Evolutionary conservation across 2,797 vertebrate genomes (phyloP), one percentile per base, ranked within the genome.

Genomic region (Myotis pilosus): DNA sequence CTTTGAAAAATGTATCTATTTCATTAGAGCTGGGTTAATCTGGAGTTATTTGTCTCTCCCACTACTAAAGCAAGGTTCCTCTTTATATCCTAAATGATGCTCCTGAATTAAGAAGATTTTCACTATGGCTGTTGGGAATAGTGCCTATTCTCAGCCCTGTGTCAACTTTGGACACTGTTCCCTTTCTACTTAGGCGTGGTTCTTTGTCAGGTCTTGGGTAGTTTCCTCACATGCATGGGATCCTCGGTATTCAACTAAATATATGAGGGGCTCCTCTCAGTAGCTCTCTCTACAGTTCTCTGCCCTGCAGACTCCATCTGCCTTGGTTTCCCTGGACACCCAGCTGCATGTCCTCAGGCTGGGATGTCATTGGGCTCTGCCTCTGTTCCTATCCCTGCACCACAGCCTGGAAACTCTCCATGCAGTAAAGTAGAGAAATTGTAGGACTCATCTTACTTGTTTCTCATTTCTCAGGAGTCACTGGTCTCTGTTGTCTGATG

Each of bases 331-430:
- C 15, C 30, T 55, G 19, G 85, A 25, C 28, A 33, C n/a, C 30
- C 10, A 81, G 11, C 2, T 71, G 38, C 19, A 4, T 30, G 53
- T 55, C 62, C 57, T 86, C n/a, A 49, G 19, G 19, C 62, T 33
- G 9, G 49, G 11, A 17, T 28, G 17, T 49, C 15, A 10, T 7
- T 47, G 68, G 22, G 17, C 33, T 74, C 87, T 33, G 15, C 30
- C 0, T 28, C 0, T 19, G 11, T 38, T 19, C 5, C n/a, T 5
- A 2, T 60, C 17, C 51, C 22, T 36, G 2, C 0, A 33, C 12
- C 0, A 2, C 47, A 81, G 5, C n/a, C 90, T 74, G 55, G 68
- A 87, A 23, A 38, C 25, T 66, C 55, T 71, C 88, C 3, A 28
- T 51, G 36, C 49, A 78, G 30, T 44, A 72, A 44, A 1, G 51